These are phyloP conservation scores for Loris lydekkerianus DNA, from an alignment of 2,797 vertebrate species.

Conservation along the genomic window DNA sequence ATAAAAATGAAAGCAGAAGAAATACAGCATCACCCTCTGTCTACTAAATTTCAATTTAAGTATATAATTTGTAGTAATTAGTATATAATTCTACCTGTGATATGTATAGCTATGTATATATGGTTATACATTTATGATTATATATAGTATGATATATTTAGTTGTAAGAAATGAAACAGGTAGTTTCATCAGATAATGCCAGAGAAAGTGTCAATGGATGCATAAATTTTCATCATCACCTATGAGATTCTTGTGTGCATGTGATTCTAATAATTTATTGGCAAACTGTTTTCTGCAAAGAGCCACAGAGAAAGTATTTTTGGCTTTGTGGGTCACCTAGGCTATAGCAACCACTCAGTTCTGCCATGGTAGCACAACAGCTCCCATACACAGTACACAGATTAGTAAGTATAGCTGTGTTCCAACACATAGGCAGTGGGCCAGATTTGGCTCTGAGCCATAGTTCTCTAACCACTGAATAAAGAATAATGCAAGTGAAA, in stretches of 20 bases:
- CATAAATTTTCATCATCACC: neutral
- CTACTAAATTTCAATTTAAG: neutral
- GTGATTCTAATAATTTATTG: neutral
- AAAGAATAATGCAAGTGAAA: conserved; percentile 45
- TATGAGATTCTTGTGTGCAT: neutral
- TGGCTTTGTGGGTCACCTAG: neutral
- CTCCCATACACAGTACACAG: neutral
- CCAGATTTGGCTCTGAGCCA: neutral
- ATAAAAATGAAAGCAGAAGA: neutral
- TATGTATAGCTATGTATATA: neutral
- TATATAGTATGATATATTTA: neutral
- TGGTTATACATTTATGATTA: neutral
- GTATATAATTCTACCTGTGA: neutral
- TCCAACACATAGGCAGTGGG: neutral
- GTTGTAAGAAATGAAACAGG: neutral
- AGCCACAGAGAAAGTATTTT: neutral
- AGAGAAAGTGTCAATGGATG: neutral
- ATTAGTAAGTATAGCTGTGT: neutral
- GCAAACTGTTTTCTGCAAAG: conserved; percentile 32
- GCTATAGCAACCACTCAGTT: neutral
- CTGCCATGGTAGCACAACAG: no score
- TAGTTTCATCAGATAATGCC: neutral
- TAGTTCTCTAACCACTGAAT: neutral
- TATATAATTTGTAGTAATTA: neutral
- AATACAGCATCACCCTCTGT: neutral